Evolutionary conservation across 2,113 vertebrate species (phyloP).

Genomic region (Xiphophorus couchianus): DNA sequence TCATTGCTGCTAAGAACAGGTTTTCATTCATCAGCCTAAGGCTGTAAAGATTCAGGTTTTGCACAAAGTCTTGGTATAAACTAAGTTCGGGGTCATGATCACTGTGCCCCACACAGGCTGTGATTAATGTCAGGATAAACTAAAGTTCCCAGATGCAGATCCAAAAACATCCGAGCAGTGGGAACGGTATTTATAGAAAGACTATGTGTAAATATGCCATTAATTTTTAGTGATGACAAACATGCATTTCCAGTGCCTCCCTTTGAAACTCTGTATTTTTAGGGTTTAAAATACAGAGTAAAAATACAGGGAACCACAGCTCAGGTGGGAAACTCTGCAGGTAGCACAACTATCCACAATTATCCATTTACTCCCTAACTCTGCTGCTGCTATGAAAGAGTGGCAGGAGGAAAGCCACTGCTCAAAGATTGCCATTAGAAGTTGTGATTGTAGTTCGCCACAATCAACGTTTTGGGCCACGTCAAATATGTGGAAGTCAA

Average conservation of each 20-base stretch:
- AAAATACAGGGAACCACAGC: too few relatives aligned
- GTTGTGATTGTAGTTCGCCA: too few relatives aligned
- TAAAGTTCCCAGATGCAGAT: background rate
- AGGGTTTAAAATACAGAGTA: too few relatives aligned
- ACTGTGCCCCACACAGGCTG: constrained; percentile 12
- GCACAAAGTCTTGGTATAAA: background rate
- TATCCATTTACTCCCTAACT: too few relatives aligned
- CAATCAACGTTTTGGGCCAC: too few relatives aligned
- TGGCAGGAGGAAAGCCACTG: too few relatives aligned
- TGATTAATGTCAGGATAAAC: constrained; percentile 34
- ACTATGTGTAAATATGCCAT: background rate
- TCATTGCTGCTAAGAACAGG: constrained; percentile 12
- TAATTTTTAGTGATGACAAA: background rate
- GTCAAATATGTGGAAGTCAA: too few relatives aligned
- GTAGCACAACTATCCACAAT: too few relatives aligned
- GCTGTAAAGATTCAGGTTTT: constrained; percentile 17
- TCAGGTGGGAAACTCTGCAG: too few relatives aligned
- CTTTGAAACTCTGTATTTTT: too few relatives aligned
- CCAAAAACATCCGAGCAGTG: background rate
- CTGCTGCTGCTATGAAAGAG: too few relatives aligned
- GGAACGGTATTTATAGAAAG: constrained; percentile 4
- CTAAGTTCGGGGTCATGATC: constrained; percentile 15
- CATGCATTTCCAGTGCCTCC: background rate
- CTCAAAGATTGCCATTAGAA: too few relatives aligned
- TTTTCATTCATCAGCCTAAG: constrained; percentile 41